These are phyloP conservation scores for Sweltsa coloradensis DNA, from an alignment of 1,140 invertebrate genomes.

Conservation along the genomic window DNA sequence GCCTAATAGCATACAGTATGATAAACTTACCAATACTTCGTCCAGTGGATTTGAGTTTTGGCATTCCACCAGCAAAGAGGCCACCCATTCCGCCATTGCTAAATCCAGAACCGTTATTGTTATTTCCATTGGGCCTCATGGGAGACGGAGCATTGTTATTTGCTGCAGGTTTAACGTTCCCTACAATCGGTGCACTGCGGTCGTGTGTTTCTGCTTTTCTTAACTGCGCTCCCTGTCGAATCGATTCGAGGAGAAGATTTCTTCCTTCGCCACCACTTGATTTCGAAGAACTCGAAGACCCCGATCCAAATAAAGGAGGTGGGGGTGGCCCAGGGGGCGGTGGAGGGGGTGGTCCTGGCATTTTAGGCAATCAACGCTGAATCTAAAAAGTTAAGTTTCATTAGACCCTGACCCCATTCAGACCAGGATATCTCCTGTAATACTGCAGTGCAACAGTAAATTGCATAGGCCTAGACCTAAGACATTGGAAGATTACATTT, in stretches of 20 bases:
- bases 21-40: constrained; percentile 17
- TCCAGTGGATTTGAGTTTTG: constrained; percentile 69
- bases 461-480: too few relatives aligned
- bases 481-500: too few relatives aligned
- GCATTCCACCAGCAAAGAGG: constrained; percentile 76
- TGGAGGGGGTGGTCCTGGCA: constrained; percentile 35
- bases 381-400: too few relatives aligned
- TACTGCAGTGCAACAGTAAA: too few relatives aligned
- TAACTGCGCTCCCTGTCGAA: constrained; percentile 64
- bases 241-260: constrained; percentile 61
- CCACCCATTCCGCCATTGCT: constrained; percentile 42
- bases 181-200: constrained; percentile 68
- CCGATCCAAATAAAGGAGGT: constrained; percentile 10
- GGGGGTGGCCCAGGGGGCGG: constrained; percentile 33
- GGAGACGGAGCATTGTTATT: too few relatives aligned
- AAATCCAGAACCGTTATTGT: constrained; percentile 35
- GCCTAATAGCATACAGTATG: too few relatives aligned
- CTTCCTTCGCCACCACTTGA: constrained; percentile 39
- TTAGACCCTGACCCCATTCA: too few relatives aligned
- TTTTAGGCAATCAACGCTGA: too few relatives aligned
- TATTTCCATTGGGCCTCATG: too few relatives aligned
- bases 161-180: too few relatives aligned
- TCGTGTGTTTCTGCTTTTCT: constrained; percentile 83
- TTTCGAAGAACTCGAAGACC: constrained; percentile 26
- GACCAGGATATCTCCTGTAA: too few relatives aligned